phyloP scores from a whole-genome alignment of 2,888 invertebrate species.

The Parascotia fuliginaria region DNA sequence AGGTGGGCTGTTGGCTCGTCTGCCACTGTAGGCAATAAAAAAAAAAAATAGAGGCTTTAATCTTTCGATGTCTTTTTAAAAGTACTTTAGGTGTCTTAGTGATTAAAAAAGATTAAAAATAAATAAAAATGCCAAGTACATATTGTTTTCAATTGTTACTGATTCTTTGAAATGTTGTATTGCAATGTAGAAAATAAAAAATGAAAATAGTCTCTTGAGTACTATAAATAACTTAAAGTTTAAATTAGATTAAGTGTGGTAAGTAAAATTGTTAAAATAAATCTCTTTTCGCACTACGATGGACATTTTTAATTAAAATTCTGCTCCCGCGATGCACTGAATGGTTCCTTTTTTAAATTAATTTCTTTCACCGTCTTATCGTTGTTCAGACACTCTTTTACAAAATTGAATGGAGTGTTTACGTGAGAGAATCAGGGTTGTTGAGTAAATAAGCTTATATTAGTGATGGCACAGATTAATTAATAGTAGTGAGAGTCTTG shows the following conservation, averaged over 20 bases:
- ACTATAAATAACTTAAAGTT: constrained; percentile 21
- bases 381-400: constrained; percentile 28
- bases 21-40: too few species aligned
- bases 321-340: constrained; percentile 45
- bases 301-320: constrained; percentile 60
- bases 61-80: too few species aligned
- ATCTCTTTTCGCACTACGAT: constrained; percentile 38
- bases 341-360: constrained; percentile 51
- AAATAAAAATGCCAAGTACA: too few species aligned
- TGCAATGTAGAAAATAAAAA: neutral
- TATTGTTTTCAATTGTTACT: neutral
- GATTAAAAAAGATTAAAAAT: too few species aligned
- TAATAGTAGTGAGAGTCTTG: too few species aligned
- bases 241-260: constrained; percentile 25
- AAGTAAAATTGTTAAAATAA: constrained; percentile 36
- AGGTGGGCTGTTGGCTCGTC: too few species aligned
- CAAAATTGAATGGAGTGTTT: constrained; percentile 29
- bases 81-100: too few species aligned
- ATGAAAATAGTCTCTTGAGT: neutral
- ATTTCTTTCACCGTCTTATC: constrained; percentile 44
- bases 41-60: too few species aligned
- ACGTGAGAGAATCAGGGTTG: constrained; percentile 12
- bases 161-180: neutral
- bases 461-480: constrained; percentile 4
- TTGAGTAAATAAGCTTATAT: constrained; percentile 9